A percentile compares a stretch with the other conserved stretches of the same genome.
Conservation (phyloP, 2,113 vertebrate species). For the Fukomys damarensis region DNA sequence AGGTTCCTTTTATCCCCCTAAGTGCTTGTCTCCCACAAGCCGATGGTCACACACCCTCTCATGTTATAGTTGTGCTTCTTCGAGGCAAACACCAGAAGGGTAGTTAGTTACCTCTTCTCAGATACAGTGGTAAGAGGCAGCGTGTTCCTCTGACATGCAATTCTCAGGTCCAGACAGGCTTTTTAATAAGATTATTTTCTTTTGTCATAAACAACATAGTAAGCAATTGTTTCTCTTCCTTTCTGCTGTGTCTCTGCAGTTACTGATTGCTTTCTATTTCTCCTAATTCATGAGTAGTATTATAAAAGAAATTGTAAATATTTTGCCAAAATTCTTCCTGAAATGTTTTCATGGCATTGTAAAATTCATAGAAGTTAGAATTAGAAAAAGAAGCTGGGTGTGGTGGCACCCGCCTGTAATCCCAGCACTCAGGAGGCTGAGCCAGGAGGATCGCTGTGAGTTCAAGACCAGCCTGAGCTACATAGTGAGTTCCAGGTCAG, state of each 20-base stretch:
- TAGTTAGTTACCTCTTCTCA: conserved; percentile 51
- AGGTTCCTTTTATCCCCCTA: conserved; percentile 64
- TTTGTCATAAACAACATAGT: conserved; percentile 5
- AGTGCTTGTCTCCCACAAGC: conserved; percentile 62
- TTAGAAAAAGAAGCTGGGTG: no score
- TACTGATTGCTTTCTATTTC: conserved; percentile 61
- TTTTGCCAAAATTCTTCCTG: conserved; percentile 72
- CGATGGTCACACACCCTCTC: conserved; percentile 47
- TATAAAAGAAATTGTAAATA: conserved; percentile 71
- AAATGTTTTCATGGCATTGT: conserved; percentile 72
- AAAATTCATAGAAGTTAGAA: conserved; percentile 78
- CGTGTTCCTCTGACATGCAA: not conserved
- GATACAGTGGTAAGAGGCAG: not conserved
- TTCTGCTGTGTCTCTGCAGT: conserved; percentile 11
- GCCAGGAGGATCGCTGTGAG: no score
- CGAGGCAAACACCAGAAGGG: not conserved
- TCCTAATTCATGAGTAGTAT: conserved; percentile 44
- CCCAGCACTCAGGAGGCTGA: no score
- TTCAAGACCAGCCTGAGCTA: no score
- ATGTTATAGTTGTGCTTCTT: not conserved
- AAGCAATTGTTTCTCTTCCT: conserved; percentile 55
- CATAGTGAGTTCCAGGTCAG: no score
- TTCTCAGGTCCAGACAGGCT: conserved; percentile 5
- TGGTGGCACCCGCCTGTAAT: no score
- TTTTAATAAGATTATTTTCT: conserved; percentile 49